Evolutionary conservation across 2,797 vertebrate genomes (phyloP), one percentile per base, ranked within the genome.

Genomic region (Chrysolophus pictus): DNA sequence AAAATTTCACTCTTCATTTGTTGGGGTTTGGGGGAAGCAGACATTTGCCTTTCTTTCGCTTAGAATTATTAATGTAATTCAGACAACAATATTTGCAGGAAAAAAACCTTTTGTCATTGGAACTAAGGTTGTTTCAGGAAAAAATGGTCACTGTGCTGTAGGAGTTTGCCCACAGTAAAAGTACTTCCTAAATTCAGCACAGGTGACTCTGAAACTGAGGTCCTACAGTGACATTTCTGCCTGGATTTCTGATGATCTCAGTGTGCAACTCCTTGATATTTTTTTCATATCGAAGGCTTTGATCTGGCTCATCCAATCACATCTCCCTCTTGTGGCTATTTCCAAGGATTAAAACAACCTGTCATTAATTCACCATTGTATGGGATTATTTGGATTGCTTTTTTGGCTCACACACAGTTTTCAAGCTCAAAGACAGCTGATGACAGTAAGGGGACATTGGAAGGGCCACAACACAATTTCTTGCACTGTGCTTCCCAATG

Each of bases 311-410:
- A 64, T 90, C 95, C 87, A 92, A 92, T 92, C 87, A 76, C 85
- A 95, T 91, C 94, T 95, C 94, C 92, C 93, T 96, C 96, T 96
- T 91, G 90, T 94, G 92, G 94, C 93, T 93, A 70, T 24, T 92
- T 92, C 85, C 71, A 69, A 86, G 64, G 93, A 73, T 68, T 90
- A 91, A 87, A 87, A 11, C 8, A 29, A 84, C 67, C 56, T 86
- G 60, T 37, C 84, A 1, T 90, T 87, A 84, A 17, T 62, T 69
- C 3, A 0, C 29, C 37, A 46, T 41, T 70, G 14, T 23, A 35
- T 14, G 26, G 68, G 64, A 85, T 89, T 33, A 49, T 37, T 41
- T 19, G 51, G 46, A 42, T 78, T 86, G 26, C 41, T 62, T 47
- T 77, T 65, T 62, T 29, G 1, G 0, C 24, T 29, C 46, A 51